Evolutionary conservation across 2,888 invertebrate genomes (phyloP).

Genomic region (Watsonalla cultraria): DNA sequence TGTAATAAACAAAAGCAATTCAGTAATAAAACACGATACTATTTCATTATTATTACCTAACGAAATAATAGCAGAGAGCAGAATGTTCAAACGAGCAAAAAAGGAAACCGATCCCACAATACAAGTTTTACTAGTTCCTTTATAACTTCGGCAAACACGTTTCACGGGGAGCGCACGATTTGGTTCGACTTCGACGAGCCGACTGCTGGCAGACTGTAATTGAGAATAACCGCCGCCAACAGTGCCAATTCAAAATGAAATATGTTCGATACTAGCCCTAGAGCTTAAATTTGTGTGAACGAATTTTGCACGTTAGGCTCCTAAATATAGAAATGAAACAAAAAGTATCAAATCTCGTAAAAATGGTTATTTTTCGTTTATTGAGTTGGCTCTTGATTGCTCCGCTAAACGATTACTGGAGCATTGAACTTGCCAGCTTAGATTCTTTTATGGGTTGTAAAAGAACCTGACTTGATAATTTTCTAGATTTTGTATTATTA

Average conservation of each 20-base stretch:
- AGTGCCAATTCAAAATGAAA: conserved; percentile 39
- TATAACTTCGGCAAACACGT: conserved; percentile 61
- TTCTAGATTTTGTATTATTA: conserved; percentile 10
- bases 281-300: conserved; percentile 44
- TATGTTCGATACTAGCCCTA: conserved; percentile 32
- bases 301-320: conserved; percentile 34
- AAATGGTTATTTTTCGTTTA: conserved; percentile 66
- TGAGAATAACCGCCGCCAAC: conserved; percentile 38
- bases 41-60: conserved; percentile 17
- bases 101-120: conserved; percentile 42
- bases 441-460: conserved; percentile 17
- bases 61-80: conserved; percentile 26
- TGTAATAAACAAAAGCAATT: conserved; percentile 16
- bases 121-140: conserved; percentile 64
- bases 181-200: conserved; percentile 43
- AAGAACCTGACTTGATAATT: conserved; percentile 1
- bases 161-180: conserved; percentile 58
- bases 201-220: conserved; percentile 31
- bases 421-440: conserved; percentile 60
- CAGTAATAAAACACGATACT: not conserved
- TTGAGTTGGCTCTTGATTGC: conserved; percentile 57
- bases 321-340: conserved; percentile 54
- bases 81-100: conserved; percentile 34
- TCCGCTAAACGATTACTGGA: conserved; percentile 52
- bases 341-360: conserved; percentile 60